These are phyloP conservation scores for Chrosomus eos DNA, from an alignment of 2,797 vertebrate genomes.

Conservation along the genomic window DNA sequence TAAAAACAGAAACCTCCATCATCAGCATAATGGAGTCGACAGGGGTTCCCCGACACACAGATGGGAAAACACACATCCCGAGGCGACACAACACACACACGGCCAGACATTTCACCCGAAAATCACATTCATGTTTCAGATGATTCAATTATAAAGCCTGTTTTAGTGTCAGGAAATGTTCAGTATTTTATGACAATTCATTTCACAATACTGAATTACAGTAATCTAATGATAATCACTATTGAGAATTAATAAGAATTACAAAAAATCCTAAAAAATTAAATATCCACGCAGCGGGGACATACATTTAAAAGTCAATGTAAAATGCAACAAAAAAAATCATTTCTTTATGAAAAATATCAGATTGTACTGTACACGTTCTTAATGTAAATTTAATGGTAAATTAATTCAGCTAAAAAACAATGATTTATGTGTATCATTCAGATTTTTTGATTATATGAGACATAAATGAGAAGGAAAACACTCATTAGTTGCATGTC, in stretches of 20 bases:
- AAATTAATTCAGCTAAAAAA: background rate
- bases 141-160: background rate
- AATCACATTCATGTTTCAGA: background rate
- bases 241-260: background rate
- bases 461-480: background rate
- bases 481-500: background rate
- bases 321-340: background rate
- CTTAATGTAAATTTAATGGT: background rate
- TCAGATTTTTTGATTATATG: background rate
- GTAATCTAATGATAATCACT: background rate
- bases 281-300: background rate
- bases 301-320: background rate
- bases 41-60: constrained; percentile 3
- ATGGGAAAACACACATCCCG: background rate
- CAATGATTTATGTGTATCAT: background rate
- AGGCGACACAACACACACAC: background rate
- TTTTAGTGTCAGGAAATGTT: background rate
- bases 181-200: background rate
- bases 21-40: background rate
- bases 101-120: background rate
- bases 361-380: background rate
- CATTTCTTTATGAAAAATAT: background rate
- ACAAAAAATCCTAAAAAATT: background rate
- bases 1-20: background rate
- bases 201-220: background rate